Conservation (phyloP, 2,113 vertebrate genomes). For the Heptranchias perlo region DNA sequence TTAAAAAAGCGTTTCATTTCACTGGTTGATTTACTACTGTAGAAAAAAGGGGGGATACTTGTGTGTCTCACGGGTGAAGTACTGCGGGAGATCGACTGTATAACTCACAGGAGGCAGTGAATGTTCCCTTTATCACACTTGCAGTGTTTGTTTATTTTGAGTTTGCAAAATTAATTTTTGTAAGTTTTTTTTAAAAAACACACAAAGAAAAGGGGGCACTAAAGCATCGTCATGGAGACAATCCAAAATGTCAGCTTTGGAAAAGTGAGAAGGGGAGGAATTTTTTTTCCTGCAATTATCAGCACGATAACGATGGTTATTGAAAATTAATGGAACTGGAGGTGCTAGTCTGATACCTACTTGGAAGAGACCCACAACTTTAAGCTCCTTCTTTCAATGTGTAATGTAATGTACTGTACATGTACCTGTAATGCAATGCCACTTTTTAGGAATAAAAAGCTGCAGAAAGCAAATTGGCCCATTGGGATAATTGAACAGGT, state of each 20-base stretch:
- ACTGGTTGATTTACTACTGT: slow-evolving; percentile 1
- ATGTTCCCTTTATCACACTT: slow-evolving; percentile 23
- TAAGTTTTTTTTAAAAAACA: background rate
- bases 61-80: background rate
- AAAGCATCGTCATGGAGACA: background rate
- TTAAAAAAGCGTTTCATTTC: background rate
- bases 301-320: background rate
- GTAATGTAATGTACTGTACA: slow-evolving; percentile 35
- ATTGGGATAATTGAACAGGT: slow-evolving; percentile 13
- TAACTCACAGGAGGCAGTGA: background rate
- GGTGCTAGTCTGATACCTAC: background rate
- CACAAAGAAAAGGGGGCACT: background rate
- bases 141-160: slow-evolving; percentile 19
- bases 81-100: background rate
- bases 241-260: background rate
- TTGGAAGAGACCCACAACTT: background rate
- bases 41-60: background rate
- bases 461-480: slow-evolving; percentile 23
- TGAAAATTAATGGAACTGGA: slow-evolving; percentile 13
- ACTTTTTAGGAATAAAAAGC: slow-evolving; percentile 37
- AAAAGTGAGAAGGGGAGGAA: background rate
- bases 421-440: slow-evolving; percentile 36
- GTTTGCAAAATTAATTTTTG: slow-evolving; percentile 9
- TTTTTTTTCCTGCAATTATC: background rate
- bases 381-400: slow-evolving; percentile 37